Conservation (phyloP, 2,113 vertebrate genomes). For the Mustela nigripes region DNA sequence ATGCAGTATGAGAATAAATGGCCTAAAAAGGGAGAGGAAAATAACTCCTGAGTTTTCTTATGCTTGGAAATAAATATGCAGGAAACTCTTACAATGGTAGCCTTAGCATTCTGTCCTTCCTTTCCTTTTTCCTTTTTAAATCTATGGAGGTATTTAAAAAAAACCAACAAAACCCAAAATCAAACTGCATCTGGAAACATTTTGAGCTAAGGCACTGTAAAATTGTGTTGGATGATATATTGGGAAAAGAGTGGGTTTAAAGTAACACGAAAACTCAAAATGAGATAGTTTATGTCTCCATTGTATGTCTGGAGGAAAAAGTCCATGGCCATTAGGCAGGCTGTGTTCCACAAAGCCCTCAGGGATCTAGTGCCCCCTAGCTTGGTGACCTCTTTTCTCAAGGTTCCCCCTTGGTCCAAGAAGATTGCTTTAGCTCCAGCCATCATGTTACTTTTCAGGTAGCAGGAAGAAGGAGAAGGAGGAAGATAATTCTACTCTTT, state of each 20-base stretch:
- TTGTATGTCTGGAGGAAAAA: conserved; percentile 33
- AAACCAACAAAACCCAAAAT: conserved; percentile 44
- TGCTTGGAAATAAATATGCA: conserved; percentile 31
- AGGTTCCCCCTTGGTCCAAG: neutral
- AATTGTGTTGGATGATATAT: conserved; percentile 44
- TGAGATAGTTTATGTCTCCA: conserved; percentile 46
- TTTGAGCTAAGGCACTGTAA: conserved; percentile 42
- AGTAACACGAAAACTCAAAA: conserved; percentile 55
- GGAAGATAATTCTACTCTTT: neutral
- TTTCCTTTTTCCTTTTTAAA: neutral
- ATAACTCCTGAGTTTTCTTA: neutral
- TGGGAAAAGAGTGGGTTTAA: neutral
- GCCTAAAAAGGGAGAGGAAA: neutral
- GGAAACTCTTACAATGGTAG: conserved; percentile 28
- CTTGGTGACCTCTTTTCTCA: neutral
- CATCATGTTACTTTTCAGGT: neutral
- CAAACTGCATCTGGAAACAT: conserved; percentile 55
- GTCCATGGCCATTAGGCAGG: neutral
- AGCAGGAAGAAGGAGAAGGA: neutral
- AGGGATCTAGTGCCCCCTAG: neutral
- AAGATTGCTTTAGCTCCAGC: neutral
- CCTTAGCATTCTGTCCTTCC: neutral
- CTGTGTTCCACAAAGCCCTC: neutral
- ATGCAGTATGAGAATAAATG: neutral
- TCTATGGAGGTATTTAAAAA: conserved; percentile 57